These are phyloP conservation scores for Tricholaema leucomelas DNA, from an alignment of 2,113 vertebrate species.

Conservation along the genomic window DNA sequence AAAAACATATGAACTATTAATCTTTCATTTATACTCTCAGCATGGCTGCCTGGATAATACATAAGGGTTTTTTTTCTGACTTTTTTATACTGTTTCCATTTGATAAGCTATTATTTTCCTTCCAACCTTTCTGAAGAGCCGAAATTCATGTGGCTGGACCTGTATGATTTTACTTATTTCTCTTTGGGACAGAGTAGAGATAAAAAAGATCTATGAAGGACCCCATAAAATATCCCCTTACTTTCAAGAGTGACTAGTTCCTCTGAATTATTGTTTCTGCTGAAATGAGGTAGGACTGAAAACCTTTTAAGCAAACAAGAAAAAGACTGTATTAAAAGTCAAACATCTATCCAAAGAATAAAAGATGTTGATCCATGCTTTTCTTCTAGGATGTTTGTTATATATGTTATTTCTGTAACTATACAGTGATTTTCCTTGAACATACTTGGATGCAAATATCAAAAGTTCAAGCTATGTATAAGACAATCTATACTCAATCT, in stretches of 20 bases:
- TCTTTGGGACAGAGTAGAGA: neutral
- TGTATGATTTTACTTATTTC: neutral
- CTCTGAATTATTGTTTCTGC: neutral
- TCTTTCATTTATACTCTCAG: neutral
- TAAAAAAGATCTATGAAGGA: neutral
- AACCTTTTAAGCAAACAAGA: neutral
- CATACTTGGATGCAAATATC: slow-evolving; percentile 36
- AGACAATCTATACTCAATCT: slow-evolving; percentile 6
- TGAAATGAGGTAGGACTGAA: neutral
- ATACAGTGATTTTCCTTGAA: neutral
- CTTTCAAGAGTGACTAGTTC: neutral
- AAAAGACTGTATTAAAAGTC: neutral
- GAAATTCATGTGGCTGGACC: neutral
- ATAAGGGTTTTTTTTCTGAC: neutral
- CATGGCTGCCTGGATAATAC: neutral
- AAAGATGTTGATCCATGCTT: neutral
- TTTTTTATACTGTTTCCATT: neutral
- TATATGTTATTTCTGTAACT: neutral
- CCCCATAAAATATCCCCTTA: neutral
- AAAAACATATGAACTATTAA: slow-evolving; percentile 10
- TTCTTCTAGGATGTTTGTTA: neutral
- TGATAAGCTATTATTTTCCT: neutral
- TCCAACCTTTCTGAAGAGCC: neutral
- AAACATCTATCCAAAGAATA: neutral
- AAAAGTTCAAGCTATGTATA: slow-evolving; percentile 26